These are phyloP conservation scores for Chanos chanos DNA, from an alignment of 2,797 vertebrate species.

Conservation along the genomic window DNA sequence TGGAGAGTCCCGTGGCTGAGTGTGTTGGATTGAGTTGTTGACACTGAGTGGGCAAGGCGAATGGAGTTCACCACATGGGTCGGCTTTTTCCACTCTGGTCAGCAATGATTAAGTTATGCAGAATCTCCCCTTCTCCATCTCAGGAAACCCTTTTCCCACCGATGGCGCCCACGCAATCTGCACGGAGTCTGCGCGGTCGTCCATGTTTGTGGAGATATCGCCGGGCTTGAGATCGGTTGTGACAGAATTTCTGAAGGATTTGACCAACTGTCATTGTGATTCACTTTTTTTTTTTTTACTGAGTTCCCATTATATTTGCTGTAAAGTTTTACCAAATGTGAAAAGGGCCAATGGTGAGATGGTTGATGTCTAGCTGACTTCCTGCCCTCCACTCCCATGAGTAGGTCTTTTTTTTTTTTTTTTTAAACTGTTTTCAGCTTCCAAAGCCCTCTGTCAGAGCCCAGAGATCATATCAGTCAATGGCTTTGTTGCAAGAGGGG, in stretches of 20 bases:
- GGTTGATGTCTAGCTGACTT: conserved; percentile 24
- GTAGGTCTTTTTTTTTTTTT: not conserved
- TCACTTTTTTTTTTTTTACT: conserved; percentile 19
- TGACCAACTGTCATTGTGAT: conserved; percentile 31
- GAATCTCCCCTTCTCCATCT: not conserved
- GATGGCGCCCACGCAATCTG: not conserved
- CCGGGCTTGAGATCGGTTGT: not conserved
- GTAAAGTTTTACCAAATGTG: conserved; percentile 22
- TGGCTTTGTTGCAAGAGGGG: no score
- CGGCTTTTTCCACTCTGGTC: not conserved
- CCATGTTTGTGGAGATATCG: not conserved
- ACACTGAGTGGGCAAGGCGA: conserved; percentile 21
- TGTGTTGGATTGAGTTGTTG: not conserved
- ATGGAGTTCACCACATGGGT: conserved; percentile 12
- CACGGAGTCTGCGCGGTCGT: not conserved
- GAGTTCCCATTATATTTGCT: no score
- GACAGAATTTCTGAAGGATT: not conserved
- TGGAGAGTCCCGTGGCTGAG: not conserved
- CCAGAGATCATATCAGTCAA: no score
- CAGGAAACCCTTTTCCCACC: not conserved
- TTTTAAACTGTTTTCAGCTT: conserved; percentile 2
- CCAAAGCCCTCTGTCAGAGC: not conserved
- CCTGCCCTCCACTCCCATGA: conserved; percentile 22
- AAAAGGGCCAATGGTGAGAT: conserved; percentile 27
- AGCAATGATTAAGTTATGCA: not conserved